Conservation (phyloP, 2,113 vertebrate genomes). For the Antigone vipio region DNA sequence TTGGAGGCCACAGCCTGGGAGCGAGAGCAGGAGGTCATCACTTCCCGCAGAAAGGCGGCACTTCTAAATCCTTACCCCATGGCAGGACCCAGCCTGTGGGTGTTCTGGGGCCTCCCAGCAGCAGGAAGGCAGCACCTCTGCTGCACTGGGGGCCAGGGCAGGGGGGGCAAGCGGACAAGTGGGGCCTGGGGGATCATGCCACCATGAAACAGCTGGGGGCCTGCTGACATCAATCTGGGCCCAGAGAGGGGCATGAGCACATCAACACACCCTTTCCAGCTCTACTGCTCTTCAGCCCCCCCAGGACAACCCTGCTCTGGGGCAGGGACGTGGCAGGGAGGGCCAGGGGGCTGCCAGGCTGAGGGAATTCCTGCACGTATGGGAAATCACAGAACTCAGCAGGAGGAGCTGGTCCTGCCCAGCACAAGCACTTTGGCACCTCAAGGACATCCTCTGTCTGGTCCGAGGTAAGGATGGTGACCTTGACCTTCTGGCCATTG, state of each 20-base stretch:
- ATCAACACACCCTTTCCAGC: not conserved
- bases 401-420: not conserved
- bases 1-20: conserved; percentile 91
- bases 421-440: conserved; percentile 64
- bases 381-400: not conserved
- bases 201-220: not conserved
- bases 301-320: not conserved
- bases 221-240: rapidly evolving
- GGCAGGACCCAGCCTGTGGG: not conserved
- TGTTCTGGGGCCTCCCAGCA: not conserved
- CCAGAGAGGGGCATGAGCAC: not conserved
- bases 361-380: rapidly evolving
- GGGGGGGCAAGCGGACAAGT: no score
- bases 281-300: not conserved
- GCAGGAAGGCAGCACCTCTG: not conserved
- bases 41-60: not conserved
- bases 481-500: conserved; percentile 91
- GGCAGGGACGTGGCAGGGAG: not conserved
- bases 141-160: not conserved
- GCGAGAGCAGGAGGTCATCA: not conserved
- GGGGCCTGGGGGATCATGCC: not conserved
- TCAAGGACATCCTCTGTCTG: conserved; percentile 97
- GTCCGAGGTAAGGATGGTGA: conserved; percentile 91
- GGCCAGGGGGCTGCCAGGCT: not conserved
- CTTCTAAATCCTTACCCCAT: rapidly evolving